Base-by-base conservation (phyloP, 2,888 invertebrate species). In the Pantelozetes paolii region DNA sequence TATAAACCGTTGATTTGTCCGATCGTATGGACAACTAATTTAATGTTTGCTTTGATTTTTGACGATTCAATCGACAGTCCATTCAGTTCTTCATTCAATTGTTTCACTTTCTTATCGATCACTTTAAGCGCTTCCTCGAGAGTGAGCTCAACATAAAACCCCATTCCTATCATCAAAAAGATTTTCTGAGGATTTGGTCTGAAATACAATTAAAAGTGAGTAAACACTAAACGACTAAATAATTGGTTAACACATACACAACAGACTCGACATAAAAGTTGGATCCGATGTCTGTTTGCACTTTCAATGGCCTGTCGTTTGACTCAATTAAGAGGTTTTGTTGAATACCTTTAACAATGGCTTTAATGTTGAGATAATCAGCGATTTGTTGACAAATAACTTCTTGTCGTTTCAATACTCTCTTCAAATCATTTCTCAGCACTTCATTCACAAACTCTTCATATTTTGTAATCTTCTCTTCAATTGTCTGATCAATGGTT, bases 361-460 rank as follows among this genome's bases (percentile, higher is more conserved):
- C 88, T 81, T 89, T 88, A 62, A 92, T 84, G 79, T 91, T 90
- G 11, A 88, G 82, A 76, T 89, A 88, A 80, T 92, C 91, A 3
- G 88, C 84, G 8, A 90, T 84, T 81, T 91, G 89, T 0, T 83
- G 83, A 80, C 88, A 90, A 23, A 89, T 82, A 59, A 82, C 81
- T 76, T 88, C 86, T 67, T 91, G 82, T 74, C 87, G 84, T 6
- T 84, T 80, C 74, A 82, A 73, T 23, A 82, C 79, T 72, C 79
- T 80, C 80, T 85, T 86, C 6, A 93, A 83, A 80, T 92, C 90
- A 80, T 87, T 87, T 80, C 86, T 88, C 0, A 93, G 83, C 0
- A 88, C 88, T 77, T 92, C 88, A 80, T 92, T 91, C n/a, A 93
- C 84, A 79, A 89, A 90, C 9, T 83, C 82, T 82, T 93, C 92